These are phyloP conservation scores for Dilophus febrilis DNA, from an alignment of 2,888 invertebrate species.

Conservation along the genomic window DNA sequence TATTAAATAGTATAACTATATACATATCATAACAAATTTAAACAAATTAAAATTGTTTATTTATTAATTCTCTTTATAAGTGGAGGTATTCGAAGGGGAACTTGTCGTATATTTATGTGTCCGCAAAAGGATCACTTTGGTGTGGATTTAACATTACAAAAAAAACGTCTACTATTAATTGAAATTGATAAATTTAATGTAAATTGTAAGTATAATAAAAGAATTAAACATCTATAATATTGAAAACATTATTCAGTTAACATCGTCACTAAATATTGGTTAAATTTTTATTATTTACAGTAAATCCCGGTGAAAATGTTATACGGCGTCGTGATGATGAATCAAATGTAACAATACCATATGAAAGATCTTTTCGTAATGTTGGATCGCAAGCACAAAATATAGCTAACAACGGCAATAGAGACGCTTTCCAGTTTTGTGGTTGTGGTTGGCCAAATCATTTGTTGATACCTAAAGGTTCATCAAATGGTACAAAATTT, in stretches of 20 bases:
- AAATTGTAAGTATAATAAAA: conserved; percentile 33
- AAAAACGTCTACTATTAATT: conserved; percentile 50
- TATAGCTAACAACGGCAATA: conserved; percentile 11
- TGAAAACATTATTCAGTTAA: neutral
- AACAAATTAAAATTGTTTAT: neutral
- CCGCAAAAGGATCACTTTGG: conserved; percentile 54
- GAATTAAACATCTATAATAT: neutral
- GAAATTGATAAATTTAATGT: conserved; percentile 59
- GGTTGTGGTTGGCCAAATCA: conserved; percentile 53
- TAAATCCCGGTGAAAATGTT: conserved; percentile 47
- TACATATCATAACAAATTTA: no score
- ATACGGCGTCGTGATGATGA: conserved; percentile 47
- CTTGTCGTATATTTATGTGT: conserved; percentile 44
- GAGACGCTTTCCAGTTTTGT: conserved; percentile 15
- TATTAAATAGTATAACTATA: no score
- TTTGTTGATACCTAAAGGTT: conserved; percentile 59
- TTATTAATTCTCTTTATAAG: neutral
- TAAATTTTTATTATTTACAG: conserved; percentile 27
- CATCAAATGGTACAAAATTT: conserved; percentile 41
- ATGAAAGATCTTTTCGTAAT: conserved; percentile 61
- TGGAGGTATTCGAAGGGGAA: neutral
- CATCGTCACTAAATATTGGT: neutral
- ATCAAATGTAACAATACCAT: conserved; percentile 68
- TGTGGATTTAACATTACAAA: conserved; percentile 39
- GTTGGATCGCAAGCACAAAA: conserved; percentile 39